phyloP scores from a whole-genome alignment of 2,888 invertebrate species.

The Sylvicola fuscatus region DNA sequence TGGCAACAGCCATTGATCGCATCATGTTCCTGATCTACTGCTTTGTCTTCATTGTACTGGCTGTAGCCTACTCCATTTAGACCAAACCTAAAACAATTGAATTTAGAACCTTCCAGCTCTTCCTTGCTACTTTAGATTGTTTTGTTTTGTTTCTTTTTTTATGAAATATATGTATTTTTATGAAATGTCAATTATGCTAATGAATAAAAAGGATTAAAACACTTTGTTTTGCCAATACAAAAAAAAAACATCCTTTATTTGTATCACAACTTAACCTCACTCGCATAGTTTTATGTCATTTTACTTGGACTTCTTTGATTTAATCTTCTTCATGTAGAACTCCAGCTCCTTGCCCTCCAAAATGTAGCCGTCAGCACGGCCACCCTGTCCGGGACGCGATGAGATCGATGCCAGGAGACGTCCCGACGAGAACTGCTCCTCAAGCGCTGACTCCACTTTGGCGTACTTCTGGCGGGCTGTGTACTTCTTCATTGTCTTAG shows the following conservation, averaged over 20 bases:
- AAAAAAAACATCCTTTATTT: too few relatives aligned
- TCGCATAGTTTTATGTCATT: conserved; percentile 3
- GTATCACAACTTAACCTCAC: too few relatives aligned
- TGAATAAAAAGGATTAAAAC: too few relatives aligned
- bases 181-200: too few relatives aligned
- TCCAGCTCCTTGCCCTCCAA: conserved; percentile 99
- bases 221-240: too few relatives aligned
- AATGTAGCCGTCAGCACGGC: conserved; percentile 93
- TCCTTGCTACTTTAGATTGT: too few relatives aligned
- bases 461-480: conserved; percentile 77
- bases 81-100: neutral
- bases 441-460: conserved; percentile 82
- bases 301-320: conserved; percentile 93
- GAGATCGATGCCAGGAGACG: conserved; percentile 87
- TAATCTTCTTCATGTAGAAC: conserved; percentile 95
- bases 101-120: too few relatives aligned
- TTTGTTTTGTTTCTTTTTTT: too few relatives aligned
- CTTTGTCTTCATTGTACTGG: conserved; percentile 30
- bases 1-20: conserved; percentile 41
- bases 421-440: conserved; percentile 95
- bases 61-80: conserved; percentile 27
- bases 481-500: conserved; percentile 84
- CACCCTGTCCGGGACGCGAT: conserved; percentile 95
- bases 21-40: conserved; percentile 34
- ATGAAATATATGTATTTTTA: too few relatives aligned